Conservation (phyloP, 1,140 invertebrate genomes). For the Neotoxoptera formosana region DNA sequence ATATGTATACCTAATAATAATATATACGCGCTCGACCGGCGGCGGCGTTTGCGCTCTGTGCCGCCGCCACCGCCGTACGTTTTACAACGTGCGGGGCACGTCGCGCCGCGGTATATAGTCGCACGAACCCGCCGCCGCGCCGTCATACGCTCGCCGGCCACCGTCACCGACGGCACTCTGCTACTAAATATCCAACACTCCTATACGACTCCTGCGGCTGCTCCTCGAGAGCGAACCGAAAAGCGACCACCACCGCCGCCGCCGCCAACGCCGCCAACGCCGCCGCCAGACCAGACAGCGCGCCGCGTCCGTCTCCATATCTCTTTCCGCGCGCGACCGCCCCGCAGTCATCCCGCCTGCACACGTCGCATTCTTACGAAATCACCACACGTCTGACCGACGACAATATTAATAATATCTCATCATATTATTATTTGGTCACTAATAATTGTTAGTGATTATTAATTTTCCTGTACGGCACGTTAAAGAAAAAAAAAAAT, state of each 20-base stretch:
- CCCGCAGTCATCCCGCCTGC: not conserved
- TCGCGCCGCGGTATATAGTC: conserved; percentile 14
- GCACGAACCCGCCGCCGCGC: not conserved
- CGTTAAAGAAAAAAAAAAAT: not conserved
- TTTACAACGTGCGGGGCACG: not conserved
- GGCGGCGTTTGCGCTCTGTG: conserved; percentile 35
- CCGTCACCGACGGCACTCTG: conserved; percentile 10
- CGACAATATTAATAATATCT: not conserved
- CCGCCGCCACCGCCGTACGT: not conserved
- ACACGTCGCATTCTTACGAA: not conserved
- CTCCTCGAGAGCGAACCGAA: not conserved
- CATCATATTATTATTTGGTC: not conserved
- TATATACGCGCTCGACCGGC: not conserved
- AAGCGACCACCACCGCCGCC: not conserved
- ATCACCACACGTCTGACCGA: not conserved
- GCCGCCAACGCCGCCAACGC: not conserved
- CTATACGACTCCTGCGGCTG: too few species aligned
- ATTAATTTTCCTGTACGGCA: too few species aligned
- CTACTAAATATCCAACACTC: not conserved
- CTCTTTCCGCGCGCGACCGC: not conserved
- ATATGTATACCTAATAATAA: not conserved
- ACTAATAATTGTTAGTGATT: too few species aligned
- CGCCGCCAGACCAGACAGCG: conserved; percentile 19
- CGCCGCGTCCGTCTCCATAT: not conserved
- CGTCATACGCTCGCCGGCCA: conserved; percentile 34